A percentile compares a stretch with the other conserved stretches of the same genome.
These are phyloP conservation scores for Pseudoips prasinana DNA, from an alignment of 2,888 invertebrate species.

Conservation along the genomic window DNA sequence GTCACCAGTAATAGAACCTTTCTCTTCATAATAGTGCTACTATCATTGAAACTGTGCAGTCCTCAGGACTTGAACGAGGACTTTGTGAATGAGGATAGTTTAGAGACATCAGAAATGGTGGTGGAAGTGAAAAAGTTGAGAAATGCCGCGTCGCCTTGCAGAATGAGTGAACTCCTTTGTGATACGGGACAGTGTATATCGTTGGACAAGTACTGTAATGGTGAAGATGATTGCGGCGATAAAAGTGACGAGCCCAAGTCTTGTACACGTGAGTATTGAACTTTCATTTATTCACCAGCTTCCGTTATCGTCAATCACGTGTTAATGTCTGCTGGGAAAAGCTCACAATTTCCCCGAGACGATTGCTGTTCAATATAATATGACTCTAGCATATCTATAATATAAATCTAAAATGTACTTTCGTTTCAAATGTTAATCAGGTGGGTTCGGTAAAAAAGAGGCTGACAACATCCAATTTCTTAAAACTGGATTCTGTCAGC, in stretches of 20 bases:
- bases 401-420: too few relatives aligned
- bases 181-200: constrained; percentile 87
- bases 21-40: constrained; percentile 66
- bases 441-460: too few relatives aligned
- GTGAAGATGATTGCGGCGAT: constrained; percentile 89
- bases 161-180: constrained; percentile 83
- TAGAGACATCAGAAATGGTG: constrained; percentile 53
- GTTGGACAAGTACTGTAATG: constrained; percentile 89
- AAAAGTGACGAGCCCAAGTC: constrained; percentile 88
- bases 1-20: constrained; percentile 65
- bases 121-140: constrained; percentile 57
- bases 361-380: too few relatives aligned
- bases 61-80: constrained; percentile 73
- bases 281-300: constrained; percentile 1
- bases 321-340: too few relatives aligned
- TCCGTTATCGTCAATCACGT: not conserved
- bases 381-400: too few relatives aligned
- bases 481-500: too few relatives aligned
- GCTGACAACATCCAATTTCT: too few relatives aligned
- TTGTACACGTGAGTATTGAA: constrained; percentile 88
- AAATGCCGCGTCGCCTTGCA: constrained; percentile 66
- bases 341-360: too few relatives aligned
- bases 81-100: constrained; percentile 65
- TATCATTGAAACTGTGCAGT: constrained; percentile 70
- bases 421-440: too few relatives aligned